Base-by-base conservation (phyloP, 2,797 vertebrate genomes). In the Acrossocheilus wenchowensis region DNA sequence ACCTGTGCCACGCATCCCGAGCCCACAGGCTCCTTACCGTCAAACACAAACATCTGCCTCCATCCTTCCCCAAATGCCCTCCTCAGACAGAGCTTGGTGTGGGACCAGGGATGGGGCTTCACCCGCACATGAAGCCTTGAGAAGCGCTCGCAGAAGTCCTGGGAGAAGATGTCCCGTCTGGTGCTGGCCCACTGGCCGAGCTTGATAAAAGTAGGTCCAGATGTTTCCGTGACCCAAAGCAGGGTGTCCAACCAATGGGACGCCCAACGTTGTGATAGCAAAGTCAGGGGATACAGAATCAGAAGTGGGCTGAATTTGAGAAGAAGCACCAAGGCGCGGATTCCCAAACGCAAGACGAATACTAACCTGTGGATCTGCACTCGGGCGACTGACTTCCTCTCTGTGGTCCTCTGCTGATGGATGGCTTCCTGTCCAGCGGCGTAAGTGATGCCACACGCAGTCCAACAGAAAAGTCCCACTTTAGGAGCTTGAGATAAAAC, bases 111-210 rank as follows among this genome's bases (percentile, higher is more conserved):
- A 91, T 99, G 98, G 0, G 98, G 97, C 21, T 91, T 90, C 72
- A 97, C 98, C 79, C 89, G 94, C 1, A 97, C 93, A 0, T 99
- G 98, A 81, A 99, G 96, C 91, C 93, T 95, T 71, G 97, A 97
- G 89, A 99, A 98, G 74, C 94, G 94, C 1, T 95, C 92, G 0
- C 98, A 99, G 90, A 99, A 98, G 69, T 96, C 96, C 72, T 91
- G 94, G 0, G 97, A 96, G 91, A 99, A 98, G 86, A 99, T 94
- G 90, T 99, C 98, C 10, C 96, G 94, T 7, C 98, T 95, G 23
- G 98, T 99, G 94, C 98, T 97, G 89, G 97, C 97, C 98, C 98
- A 99, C 91, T 99, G 98, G 0, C 97, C 98, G 87, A 99, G 93
- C 85, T 99, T 99, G 86, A 99, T 95, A 71, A 96, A 99, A 0